Base-by-base conservation (phyloP, 2,113 vertebrate species). In the Colinus virginianus region DNA sequence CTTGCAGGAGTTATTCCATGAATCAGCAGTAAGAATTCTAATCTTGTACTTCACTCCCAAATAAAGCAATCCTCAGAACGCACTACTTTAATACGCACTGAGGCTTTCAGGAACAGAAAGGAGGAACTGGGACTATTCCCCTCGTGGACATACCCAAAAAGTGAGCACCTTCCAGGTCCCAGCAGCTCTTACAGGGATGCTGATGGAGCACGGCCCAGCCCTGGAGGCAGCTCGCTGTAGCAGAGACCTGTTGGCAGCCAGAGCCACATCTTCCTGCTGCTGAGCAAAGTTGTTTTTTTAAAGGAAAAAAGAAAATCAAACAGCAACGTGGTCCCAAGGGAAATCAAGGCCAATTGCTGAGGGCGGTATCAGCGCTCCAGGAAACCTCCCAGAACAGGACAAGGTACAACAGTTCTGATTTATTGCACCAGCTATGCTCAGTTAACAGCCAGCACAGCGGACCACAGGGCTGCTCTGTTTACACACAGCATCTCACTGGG, bases 41-140 rank as follows among this genome's bases (percentile, higher is more conserved):
- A 69, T 22, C 16, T 51, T 28, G 34, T 59, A 13, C 58, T 90
- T 19, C 3, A 30, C 59, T 16, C 36, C 28, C 30, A 25, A 16
- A 49, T 28, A 14, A 53, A 91, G 46, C 1, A 26, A 7, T 1
- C 6, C 55, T 6, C 28, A 34, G 46, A 72, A 46, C 0, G 6
- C 0, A 1, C 55, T 1, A 10, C 43, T 34, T 36, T 26, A 18
- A 13, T 6, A 17, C 5, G 7, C 23, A 7, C 36, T 11, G 21
- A 78, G 56, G 36, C 34, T 66, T 55, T 61, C 51, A 10, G 42
- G 7, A 28, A 23, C 28, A 28, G 42, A 67, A 61, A 18, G 23
- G 16, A 0, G 1, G 36, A 9, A 53, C 13, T 38, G 2, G 62
- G 38, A n/a, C 36, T 7, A 6, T 23, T 49, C 6, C 36, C 32